Evolutionary conservation across 2,113 vertebrate genomes (phyloP).

Genomic region (Hemiscyllium ocellatum): DNA sequence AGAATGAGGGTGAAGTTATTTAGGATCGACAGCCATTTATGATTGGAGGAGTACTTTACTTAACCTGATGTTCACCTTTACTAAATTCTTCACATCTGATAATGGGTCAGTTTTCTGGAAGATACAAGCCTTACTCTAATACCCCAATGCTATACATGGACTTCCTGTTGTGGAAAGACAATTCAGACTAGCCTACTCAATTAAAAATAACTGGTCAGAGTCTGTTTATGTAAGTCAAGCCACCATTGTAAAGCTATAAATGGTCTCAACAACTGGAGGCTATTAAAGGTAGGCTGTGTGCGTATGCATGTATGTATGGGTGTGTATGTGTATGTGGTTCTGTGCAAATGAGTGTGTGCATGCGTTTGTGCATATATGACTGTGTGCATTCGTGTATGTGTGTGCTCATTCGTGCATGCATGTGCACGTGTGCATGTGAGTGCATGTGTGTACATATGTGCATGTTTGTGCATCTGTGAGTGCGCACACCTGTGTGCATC

Average conservation of each 20-base stretch:
- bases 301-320: too few species aligned
- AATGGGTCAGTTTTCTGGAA: background rate
- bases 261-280: background rate
- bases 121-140: background rate
- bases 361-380: too few species aligned
- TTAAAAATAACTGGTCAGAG: background rate
- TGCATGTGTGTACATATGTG: too few species aligned
- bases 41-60: background rate
- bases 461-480: too few species aligned
- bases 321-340: too few species aligned
- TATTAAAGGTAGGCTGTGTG: background rate
- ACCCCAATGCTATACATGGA: background rate
- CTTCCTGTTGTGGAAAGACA: background rate
- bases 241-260: background rate
- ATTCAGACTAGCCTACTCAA: background rate
- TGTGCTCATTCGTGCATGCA: too few species aligned
- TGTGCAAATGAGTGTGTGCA: too few species aligned
- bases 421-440: too few species aligned
- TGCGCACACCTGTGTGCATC: too few species aligned
- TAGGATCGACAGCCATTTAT: background rate
- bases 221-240: background rate
- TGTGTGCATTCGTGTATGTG: too few species aligned
- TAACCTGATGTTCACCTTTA: background rate
- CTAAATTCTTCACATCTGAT: background rate
- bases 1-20: background rate